These are phyloP conservation scores for Oncorhynchus nerka DNA, from an alignment of 2,113 vertebrate species.

Conservation along the genomic window DNA sequence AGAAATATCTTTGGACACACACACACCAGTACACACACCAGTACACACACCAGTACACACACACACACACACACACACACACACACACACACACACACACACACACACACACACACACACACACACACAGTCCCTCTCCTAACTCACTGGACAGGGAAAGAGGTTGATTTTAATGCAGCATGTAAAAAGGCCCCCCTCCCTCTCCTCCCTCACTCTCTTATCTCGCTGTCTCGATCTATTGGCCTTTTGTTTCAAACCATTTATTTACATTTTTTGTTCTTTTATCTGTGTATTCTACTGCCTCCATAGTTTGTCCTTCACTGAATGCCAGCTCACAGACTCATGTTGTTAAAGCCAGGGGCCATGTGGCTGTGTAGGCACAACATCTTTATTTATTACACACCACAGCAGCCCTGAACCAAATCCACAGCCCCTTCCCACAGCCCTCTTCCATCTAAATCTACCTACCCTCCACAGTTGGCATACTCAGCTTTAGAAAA, in stretches of 20 bases:
- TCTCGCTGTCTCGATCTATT: neutral
- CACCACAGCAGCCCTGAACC: neutral
- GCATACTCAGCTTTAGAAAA: neutral
- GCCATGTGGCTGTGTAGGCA: neutral
- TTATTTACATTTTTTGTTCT: neutral
- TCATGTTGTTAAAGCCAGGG: neutral
- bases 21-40: neutral
- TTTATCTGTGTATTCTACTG: neutral
- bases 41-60: neutral
- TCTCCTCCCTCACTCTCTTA: neutral
- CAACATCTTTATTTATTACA: neutral
- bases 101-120: neutral
- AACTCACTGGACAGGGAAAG: neutral
- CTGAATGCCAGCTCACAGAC: neutral
- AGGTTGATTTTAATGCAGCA: neutral
- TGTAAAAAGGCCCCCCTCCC: neutral
- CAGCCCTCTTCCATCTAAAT: neutral
- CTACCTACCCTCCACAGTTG: neutral
- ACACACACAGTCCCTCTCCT: neutral
- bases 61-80: neutral
- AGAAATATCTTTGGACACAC: neutral
- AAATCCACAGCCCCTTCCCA: neutral
- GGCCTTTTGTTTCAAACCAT: neutral
- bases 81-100: neutral
- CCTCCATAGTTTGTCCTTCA: neutral